A percentile compares a stretch with the other conserved stretches of the same genome.
Evolutionary conservation across 23 tunicate genomes (phyloP).

Genomic region (Clavelina lepadiformis): DNA sequence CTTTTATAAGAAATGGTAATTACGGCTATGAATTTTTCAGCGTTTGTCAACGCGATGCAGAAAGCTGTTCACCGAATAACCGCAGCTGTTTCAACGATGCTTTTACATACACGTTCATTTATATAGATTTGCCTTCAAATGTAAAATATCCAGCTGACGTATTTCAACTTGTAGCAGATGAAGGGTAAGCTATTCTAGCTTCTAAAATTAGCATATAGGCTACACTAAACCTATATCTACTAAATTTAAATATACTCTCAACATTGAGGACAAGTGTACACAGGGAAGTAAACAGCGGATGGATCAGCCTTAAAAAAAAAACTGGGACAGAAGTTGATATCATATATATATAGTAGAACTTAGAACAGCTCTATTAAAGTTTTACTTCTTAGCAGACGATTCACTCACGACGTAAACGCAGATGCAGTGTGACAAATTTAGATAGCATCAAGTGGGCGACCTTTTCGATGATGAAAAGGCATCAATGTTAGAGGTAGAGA

Average conservation of each 20-base stretch:
- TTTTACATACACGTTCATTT: slow-evolving; percentile 14
- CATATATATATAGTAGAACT: too few relatives aligned
- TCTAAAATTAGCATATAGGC: neutral
- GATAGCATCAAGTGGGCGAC: too few relatives aligned
- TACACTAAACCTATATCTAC: neutral
- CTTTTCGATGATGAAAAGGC: too few relatives aligned
- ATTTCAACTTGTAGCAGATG: slow-evolving; percentile 11
- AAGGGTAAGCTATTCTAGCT: slow-evolving; percentile 8
- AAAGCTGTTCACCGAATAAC: slow-evolving; percentile 9
- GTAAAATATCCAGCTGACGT: slow-evolving; percentile 24
- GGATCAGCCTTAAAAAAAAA: too few relatives aligned
- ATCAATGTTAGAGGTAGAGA: too few relatives aligned
- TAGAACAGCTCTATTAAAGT: too few relatives aligned
- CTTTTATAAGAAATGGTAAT: too few relatives aligned
- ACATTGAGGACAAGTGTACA: neutral
- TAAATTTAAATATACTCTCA: neutral
- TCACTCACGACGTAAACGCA: too few relatives aligned
- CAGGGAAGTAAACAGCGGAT: too few relatives aligned
- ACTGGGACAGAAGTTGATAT: too few relatives aligned
- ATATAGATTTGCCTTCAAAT: slow-evolving; percentile 16
- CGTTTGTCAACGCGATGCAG: slow-evolving; percentile 18
- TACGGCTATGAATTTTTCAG: slow-evolving; percentile 16
- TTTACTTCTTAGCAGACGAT: too few relatives aligned
- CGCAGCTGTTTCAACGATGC: slow-evolving; percentile 21
- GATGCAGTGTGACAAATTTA: too few relatives aligned